A percentile compares a stretch with the other conserved stretches of the same genome.
phyloP scores from a whole-genome alignment of 1,140 invertebrate species.

The Euura lappo region DNA sequence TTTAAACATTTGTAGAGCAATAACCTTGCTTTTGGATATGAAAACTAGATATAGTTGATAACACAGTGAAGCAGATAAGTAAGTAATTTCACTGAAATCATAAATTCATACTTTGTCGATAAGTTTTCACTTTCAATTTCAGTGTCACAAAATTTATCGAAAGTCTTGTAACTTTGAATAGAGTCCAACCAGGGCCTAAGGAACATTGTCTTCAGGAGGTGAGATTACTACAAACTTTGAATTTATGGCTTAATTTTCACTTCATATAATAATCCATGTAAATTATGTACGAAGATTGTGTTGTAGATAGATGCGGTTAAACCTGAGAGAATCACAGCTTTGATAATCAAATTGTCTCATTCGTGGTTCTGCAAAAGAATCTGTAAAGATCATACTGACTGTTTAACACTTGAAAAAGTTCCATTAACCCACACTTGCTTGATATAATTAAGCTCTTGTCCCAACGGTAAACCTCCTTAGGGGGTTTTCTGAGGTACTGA shows the following conservation, averaged over 20 bases:
- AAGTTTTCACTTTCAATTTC: background rate
- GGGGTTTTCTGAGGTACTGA: slow-evolving; percentile 46
- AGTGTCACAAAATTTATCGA: background rate
- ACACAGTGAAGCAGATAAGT: too few relatives aligned
- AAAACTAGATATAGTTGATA: too few relatives aligned
- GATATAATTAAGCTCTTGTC: slow-evolving; percentile 43
- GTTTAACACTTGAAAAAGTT: background rate
- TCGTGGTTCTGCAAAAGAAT: too few relatives aligned
- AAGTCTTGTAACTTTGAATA: background rate
- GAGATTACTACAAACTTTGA: slow-evolving; percentile 39
- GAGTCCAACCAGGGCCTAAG: background rate
- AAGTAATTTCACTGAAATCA: too few relatives aligned
- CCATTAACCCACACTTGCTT: background rate
- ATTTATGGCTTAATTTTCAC: slow-evolving; percentile 47
- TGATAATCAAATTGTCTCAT: too few relatives aligned
- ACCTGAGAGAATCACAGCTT: too few relatives aligned
- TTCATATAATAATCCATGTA: slow-evolving; percentile 28
- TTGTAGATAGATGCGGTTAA: too few relatives aligned
- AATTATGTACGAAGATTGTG: background rate
- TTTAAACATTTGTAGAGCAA: slow-evolving; percentile 41
- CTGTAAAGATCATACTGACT: too few relatives aligned
- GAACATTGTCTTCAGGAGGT: background rate
- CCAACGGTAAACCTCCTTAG: slow-evolving; percentile 41
- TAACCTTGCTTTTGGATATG: too few relatives aligned
- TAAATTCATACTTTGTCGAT: too few relatives aligned